Conservation (phyloP, 2,888 invertebrate species). For the Tenthredo notha region DNA sequence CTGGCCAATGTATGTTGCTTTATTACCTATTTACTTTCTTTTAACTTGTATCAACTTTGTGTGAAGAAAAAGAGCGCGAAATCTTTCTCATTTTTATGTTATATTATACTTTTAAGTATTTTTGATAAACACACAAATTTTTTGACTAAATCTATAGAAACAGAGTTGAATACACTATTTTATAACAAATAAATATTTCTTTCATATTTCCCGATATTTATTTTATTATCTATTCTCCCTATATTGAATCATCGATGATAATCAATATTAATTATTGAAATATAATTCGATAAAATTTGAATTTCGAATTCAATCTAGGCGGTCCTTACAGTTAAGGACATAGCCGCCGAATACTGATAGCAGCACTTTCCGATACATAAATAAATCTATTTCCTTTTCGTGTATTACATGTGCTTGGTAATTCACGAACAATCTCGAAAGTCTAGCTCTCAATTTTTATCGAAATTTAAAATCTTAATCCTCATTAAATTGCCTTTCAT, state of each 20-base stretch:
- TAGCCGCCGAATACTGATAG: slow-evolving; percentile 4
- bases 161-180: background rate
- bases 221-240: background rate
- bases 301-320: background rate
- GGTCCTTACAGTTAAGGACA: slow-evolving; percentile 1
- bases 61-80: background rate
- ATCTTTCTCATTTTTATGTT: background rate
- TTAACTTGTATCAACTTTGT: background rate
- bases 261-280: background rate
- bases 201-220: background rate
- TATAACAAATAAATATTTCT: background rate
- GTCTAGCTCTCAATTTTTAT: background rate
- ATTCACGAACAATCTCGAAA: background rate
- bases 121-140: background rate
- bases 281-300: background rate
- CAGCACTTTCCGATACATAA: background rate
- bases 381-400: background rate
- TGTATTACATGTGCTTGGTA: background rate
- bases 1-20: slow-evolving; percentile 3
- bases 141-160: background rate
- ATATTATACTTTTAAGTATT: background rate
- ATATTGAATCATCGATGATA: background rate
- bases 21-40: background rate
- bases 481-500: background rate
- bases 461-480: background rate